Conservation (phyloP, 2,113 vertebrate species). For the Amblyornis subalaris region DNA sequence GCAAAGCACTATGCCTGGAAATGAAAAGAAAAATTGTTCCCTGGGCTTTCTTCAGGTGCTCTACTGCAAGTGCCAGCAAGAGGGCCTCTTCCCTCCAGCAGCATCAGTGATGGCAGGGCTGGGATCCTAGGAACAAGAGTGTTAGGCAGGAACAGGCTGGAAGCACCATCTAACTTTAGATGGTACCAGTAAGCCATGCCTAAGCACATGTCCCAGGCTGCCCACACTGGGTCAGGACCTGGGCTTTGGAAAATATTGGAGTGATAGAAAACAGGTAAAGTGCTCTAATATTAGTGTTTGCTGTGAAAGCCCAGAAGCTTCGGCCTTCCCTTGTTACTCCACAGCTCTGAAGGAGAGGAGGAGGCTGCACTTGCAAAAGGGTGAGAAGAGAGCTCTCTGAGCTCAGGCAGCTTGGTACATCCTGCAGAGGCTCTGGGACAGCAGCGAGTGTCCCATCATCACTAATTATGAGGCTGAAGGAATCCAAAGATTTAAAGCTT, state of each 20-base stretch:
- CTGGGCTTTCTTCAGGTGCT: neutral
- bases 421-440: neutral
- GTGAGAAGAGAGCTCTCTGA: neutral
- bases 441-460: neutral
- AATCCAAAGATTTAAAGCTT: neutral
- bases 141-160: neutral
- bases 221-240: too few relatives aligned
- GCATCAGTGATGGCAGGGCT: neutral
- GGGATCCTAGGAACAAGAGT: neutral
- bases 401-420: neutral
- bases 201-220: neutral
- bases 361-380: neutral
- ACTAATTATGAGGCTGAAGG: neutral
- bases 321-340: neutral
- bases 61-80: constrained; percentile 19
- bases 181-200: neutral
- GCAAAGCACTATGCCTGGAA: neutral
- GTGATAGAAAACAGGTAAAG: neutral
- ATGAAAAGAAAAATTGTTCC: neutral
- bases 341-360: neutral
- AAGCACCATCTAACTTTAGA: neutral
- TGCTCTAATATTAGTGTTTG: neutral
- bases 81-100: neutral
- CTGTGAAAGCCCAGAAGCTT: neutral
- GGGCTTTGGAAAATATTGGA: neutral